Percentiles rank a stretch among this genome's conserved stretches.
These are phyloP conservation scores for Grantiella picta DNA, from an alignment of 2,113 vertebrate species.

Conservation along the genomic window DNA sequence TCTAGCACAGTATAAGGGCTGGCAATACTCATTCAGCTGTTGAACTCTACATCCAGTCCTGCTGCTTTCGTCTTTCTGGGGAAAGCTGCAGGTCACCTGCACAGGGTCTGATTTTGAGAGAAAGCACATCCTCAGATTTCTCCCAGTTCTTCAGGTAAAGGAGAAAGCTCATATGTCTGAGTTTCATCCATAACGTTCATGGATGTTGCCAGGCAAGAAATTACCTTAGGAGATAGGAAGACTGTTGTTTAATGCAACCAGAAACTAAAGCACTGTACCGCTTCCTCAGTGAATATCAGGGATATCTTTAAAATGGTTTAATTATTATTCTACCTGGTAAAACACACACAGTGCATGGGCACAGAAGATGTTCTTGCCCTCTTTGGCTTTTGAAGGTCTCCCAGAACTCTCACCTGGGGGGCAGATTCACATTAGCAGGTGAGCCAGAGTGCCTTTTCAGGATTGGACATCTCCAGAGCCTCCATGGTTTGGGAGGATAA, in stretches of 20 bases:
- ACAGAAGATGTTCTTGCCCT: background rate
- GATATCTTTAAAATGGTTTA: background rate
- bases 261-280: background rate
- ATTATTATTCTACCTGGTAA: background rate
- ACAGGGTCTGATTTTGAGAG: background rate
- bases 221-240: background rate
- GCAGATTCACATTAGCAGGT: background rate
- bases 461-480: background rate
- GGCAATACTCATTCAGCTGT: background rate
- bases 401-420: background rate
- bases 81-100: background rate
- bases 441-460: background rate
- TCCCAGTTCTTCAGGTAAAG: background rate
- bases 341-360: accelerated
- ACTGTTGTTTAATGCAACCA: background rate
- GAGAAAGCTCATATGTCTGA: background rate
- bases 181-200: too few species aligned
- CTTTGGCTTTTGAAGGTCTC: background rate
- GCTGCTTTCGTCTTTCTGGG: background rate
- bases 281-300: background rate
- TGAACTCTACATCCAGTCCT: background rate
- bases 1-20: accelerated
- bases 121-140: background rate
- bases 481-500: background rate
- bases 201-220: background rate